Base-by-base conservation (phyloP, 2,888 invertebrate species). In the Microctonus brassicae region DNA sequence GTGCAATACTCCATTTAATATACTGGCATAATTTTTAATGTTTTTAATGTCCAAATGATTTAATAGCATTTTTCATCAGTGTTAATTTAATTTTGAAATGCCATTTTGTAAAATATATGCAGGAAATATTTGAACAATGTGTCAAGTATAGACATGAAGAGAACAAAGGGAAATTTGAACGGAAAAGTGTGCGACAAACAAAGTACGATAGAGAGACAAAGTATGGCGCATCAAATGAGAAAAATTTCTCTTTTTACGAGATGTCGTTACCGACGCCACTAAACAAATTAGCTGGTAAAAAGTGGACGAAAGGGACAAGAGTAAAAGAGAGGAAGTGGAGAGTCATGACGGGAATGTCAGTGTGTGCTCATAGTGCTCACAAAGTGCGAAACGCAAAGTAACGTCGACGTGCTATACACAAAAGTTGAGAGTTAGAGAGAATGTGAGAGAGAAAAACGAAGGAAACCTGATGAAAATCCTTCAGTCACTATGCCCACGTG, bases 271-370 rank as follows among this genome's bases (percentile, higher is more conserved):
- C 75, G 72, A 77, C 78, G 79, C 78, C 75, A 76, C 82, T 81
- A 81, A 84, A 83, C 80, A 83, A 83, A 84, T 84, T 83, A 83
- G 82, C 79, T 74, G 62, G 74, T 78, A 79, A 79, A 82, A 82
- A 79, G 78, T 73, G 73, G 62, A 69, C 53, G 58, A 52, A 69
- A 72, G 47, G 42, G 69, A 34, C 33, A 65, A 26, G 47, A 60
- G 26, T 62, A 5, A 34, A n/a, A 69, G 58, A 71, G 64, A 36
- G 36, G 57, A 2, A 61, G 53, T 29, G 60, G 33, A 55, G 9
- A 29, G 26, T 29, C 55, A 65, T 68, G 66, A 65, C 70, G 55
- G 58, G 64, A 33, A 63, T 61, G 52, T 34, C 55, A 65, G 58
- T 67, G 58, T 67, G 58, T 57, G 39, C 47, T 64, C 63, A 36